A percentile compares a stretch with the other conserved stretches of the same genome.
Evolutionary conservation across 2,888 invertebrate species (phyloP).

Genomic region (Melitaea athalia): DNA sequence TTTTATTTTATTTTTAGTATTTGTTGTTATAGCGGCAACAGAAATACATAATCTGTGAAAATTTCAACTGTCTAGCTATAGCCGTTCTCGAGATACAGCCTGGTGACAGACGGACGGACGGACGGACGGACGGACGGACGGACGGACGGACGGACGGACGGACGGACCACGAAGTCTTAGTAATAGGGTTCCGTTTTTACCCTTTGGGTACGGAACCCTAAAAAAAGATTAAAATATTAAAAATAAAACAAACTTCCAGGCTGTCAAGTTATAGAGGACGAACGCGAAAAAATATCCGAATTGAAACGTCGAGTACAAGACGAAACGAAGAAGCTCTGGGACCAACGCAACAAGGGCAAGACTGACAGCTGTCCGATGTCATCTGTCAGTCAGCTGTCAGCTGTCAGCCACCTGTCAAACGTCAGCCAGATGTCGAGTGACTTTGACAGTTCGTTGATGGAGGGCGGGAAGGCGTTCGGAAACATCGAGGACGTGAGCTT

Average conservation of each 20-base stretch:
- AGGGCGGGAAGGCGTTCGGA: constrained; percentile 39
- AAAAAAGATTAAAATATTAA: too few species aligned
- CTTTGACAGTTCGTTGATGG: constrained; percentile 36
- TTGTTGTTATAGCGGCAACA: too few species aligned
- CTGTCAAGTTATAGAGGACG: constrained; percentile 95
- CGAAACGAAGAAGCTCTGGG: constrained; percentile 95
- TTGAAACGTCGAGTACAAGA: constrained; percentile 93
- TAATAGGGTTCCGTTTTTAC: too few species aligned
- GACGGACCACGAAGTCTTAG: too few species aligned
- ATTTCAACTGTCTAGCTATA: too few species aligned
- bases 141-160: too few species aligned
- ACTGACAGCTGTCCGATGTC: constrained; percentile 43
- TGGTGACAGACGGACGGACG: too few species aligned
- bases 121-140: too few species aligned
- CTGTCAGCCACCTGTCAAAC: constrained; percentile 33
- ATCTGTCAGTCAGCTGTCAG: constrained; percentile 37
- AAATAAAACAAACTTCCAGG: constrained; percentile 75
- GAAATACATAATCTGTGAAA: too few species aligned
- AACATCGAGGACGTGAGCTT: constrained; percentile 56
- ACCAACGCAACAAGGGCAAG: constrained; percentile 68
- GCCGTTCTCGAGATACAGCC: too few species aligned
- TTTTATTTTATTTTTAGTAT: too few species aligned
- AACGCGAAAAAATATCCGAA: constrained; percentile 92
- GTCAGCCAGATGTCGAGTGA: constrained; percentile 29
- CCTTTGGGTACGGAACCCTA: too few species aligned